Evolutionary conservation across 2,888 invertebrate species (phyloP), one percentile per base, ranked within the genome.

Genomic region (Parnassius glacialis): DNA sequence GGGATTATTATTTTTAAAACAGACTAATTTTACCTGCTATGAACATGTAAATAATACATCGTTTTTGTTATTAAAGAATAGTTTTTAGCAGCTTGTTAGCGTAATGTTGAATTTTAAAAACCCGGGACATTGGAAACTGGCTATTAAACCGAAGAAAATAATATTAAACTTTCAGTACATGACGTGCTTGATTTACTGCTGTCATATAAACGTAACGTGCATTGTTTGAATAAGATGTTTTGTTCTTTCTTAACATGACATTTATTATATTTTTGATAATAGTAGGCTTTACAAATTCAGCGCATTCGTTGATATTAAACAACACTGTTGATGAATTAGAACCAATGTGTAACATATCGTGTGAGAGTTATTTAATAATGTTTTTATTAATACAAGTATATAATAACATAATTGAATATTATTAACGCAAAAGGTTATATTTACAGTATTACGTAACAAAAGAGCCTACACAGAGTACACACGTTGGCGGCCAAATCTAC

Each of bases 161-260:
- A 13, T 48, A 9, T 12, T 3, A 13, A 48, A 48, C 12, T 20
- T 45, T 34, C 34, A 34, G 34, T 34, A 34, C 7, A 34, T 59
- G 56, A 57, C 52, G 47, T 54, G 47, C 59, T 59, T 59, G 52
- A 51, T 51, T 56, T 57, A 12, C n/a, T 52, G 59, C 20, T 52
- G 59, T 52, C 45, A 61, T 7, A 50, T 16, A 45, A 41, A 53
- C 25, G 55, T 50, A 48, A 9, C 61, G 13, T 5, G 10, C n/a
- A 12, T 44, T 43, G 56, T 55, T 62, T 63, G 68, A 75, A 84
- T 81, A 82, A 71, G 72, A 80, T 71, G 72, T 67, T 74, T 75
- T 74, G 78, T 72, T 75, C 73, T 66, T 76, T 79, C 84, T 85
- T 82, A 70, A 77, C 79, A 90, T 90, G 90, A 84, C 79, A 86